Percentiles rank a stretch among this genome's conserved stretches.
These are phyloP conservation scores for Bombycilla garrulus DNA, from an alignment of 2,113 vertebrate genomes.

Conservation along the genomic window DNA sequence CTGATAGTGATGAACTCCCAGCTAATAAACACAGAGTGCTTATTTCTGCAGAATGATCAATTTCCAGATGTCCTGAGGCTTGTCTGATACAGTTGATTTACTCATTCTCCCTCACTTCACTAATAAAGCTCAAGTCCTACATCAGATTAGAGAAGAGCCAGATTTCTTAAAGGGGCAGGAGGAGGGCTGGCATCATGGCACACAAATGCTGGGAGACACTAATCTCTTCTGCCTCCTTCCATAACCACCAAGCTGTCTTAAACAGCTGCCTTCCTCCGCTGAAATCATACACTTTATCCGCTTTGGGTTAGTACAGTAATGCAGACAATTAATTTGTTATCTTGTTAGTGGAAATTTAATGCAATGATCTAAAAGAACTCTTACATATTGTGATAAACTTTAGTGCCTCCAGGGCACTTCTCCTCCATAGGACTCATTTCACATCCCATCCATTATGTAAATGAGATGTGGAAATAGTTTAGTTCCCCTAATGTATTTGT, in stretches of 20 bases:
- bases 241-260: conserved; percentile 9
- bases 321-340: conserved; percentile 77
- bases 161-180: conserved; percentile 71
- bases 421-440: conserved; percentile 72
- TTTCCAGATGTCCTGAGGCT: conserved; percentile 83
- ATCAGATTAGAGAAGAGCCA: conserved; percentile 72
- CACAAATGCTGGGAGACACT: background rate
- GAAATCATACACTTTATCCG: conserved; percentile 32
- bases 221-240: background rate
- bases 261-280: conserved; percentile 45
- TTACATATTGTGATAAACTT: conserved; percentile 79
- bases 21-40: conserved; percentile 83
- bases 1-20: conserved; percentile 81
- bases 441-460: conserved; percentile 81
- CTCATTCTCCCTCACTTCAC: conserved; percentile 75
- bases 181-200: background rate
- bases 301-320: conserved; percentile 68
- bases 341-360: conserved; percentile 80
- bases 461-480: conserved; percentile 80
- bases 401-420: conserved; percentile 69
- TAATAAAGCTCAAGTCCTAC: conserved; percentile 79
- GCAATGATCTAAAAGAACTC: conserved; percentile 75
- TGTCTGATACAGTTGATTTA: conserved; percentile 80
- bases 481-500: conserved; percentile 72
- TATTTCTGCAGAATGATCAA: conserved; percentile 83